phyloP scores from a whole-genome alignment of 2,888 invertebrate species.

The Synanthedon andrenaeformis region DNA sequence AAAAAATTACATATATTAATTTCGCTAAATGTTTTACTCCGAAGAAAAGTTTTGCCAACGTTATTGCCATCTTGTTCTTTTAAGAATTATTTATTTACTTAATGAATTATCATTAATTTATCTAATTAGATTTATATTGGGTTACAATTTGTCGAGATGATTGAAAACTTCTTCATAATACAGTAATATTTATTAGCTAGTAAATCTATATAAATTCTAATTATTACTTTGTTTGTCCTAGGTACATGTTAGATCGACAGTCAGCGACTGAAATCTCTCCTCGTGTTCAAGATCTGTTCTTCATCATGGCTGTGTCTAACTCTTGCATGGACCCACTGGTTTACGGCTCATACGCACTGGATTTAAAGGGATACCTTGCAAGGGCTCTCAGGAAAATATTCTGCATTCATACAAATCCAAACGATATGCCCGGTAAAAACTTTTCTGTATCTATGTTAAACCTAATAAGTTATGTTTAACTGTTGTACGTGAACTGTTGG shows the following conservation, averaged over 20 bases:
- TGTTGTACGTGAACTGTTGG: neutral
- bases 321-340: slow-evolving; percentile 85
- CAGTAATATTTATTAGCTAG: too few species aligned
- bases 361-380: slow-evolving; percentile 45
- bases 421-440: slow-evolving; percentile 32
- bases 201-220: too few species aligned
- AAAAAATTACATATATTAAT: too few species aligned
- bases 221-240: slow-evolving; percentile 20
- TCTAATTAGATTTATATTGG: too few species aligned
- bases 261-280: slow-evolving; percentile 75
- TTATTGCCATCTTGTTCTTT: too few species aligned
- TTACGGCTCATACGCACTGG: slow-evolving; percentile 78
- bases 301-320: slow-evolving; percentile 84
- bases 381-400: slow-evolving; percentile 37
- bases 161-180: too few species aligned
- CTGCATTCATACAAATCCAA: slow-evolving; percentile 28
- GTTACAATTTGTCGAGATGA: too few species aligned
- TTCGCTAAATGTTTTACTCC: too few species aligned
- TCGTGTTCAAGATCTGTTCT: slow-evolving; percentile 76
- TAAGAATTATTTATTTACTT: too few species aligned
- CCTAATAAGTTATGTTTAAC: neutral
- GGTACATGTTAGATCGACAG: slow-evolving; percentile 78
- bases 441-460: neutral
- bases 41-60: too few species aligned
- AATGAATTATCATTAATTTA: too few species aligned